These are phyloP conservation scores for Psettodes erumei DNA, from an alignment of 2,113 vertebrate species.

Conservation along the genomic window DNA sequence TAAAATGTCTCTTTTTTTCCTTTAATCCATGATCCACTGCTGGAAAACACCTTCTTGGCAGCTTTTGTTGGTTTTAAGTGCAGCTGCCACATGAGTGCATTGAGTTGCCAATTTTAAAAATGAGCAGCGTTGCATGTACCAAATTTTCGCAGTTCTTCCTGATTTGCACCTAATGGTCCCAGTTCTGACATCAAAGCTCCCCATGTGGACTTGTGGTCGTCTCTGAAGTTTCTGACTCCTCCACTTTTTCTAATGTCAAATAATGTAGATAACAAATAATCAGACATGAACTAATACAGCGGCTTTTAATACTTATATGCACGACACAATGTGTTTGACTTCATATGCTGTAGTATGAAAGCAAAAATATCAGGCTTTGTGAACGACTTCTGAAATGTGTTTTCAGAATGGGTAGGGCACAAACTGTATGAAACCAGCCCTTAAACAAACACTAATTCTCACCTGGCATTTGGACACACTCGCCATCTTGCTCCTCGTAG, in stretches of 20 bases:
- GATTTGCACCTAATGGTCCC: constrained; percentile 1
- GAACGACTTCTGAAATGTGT: background rate
- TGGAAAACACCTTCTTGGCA: constrained; percentile 20
- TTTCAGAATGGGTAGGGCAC: background rate
- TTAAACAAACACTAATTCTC: background rate
- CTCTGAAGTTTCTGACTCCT: constrained; percentile 27
- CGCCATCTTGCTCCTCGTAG: constrained; percentile 84
- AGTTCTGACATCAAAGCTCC: constrained; percentile 75
- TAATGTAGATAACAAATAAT: background rate
- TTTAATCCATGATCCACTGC: constrained; percentile 33
- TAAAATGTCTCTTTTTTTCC: constrained; percentile 42
- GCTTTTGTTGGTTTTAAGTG: constrained; percentile 36
- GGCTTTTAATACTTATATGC: background rate
- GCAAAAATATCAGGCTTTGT: background rate
- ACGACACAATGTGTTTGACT: background rate
- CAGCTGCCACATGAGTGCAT: constrained; percentile 57
- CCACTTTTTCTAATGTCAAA: constrained; percentile 49
- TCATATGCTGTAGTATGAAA: too few species aligned
- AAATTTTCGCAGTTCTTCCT: background rate
- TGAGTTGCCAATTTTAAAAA: constrained; percentile 35
- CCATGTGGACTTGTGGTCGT: constrained; percentile 22
- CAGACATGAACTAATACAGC: background rate
- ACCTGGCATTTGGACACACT: constrained; percentile 84
- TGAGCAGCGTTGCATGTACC: constrained; percentile 8
- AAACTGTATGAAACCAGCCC: too few species aligned